phyloP scores from a whole-genome alignment of 1,140 invertebrate genomes.

The Dendrolimus kikuchii region DNA sequence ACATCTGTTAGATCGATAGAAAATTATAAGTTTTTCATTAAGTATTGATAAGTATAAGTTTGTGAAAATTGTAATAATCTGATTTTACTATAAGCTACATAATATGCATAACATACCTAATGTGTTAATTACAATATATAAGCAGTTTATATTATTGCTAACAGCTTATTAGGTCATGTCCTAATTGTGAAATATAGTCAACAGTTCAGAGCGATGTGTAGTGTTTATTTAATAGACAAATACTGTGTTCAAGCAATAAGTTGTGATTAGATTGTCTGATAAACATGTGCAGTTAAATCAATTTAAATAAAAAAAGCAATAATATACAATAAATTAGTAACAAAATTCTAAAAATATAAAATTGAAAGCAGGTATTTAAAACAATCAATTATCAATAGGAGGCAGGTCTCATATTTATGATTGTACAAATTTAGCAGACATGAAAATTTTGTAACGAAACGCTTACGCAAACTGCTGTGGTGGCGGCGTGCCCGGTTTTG shows the following conservation, averaged over 20 bases:
- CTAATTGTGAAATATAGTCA: neutral
- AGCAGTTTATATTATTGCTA: too few species aligned
- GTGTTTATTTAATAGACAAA: neutral
- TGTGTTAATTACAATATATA: neutral
- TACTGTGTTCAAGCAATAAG: too few species aligned
- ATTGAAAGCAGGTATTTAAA: too few species aligned
- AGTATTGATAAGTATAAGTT: too few species aligned
- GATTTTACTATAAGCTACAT: neutral
- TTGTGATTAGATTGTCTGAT: too few species aligned
- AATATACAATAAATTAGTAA: too few species aligned
- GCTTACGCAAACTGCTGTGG: conserved; percentile 34
- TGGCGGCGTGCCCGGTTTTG: conserved; percentile 15
- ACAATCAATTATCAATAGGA: neutral
- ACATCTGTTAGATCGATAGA: too few species aligned
- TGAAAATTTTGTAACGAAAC: conserved; percentile 8
- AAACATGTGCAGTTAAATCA: too few species aligned
- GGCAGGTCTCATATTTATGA: neutral
- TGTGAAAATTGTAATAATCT: neutral
- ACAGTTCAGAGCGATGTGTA: neutral
- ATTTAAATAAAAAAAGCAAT: too few species aligned
- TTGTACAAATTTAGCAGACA: conserved; percentile 1
- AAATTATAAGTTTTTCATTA: too few species aligned
- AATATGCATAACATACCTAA: neutral
- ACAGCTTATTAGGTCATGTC: neutral
- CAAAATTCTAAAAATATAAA: too few species aligned